Base-by-base conservation (phyloP, 1,140 invertebrate genomes). In the Aphelinus atriplicis region DNA sequence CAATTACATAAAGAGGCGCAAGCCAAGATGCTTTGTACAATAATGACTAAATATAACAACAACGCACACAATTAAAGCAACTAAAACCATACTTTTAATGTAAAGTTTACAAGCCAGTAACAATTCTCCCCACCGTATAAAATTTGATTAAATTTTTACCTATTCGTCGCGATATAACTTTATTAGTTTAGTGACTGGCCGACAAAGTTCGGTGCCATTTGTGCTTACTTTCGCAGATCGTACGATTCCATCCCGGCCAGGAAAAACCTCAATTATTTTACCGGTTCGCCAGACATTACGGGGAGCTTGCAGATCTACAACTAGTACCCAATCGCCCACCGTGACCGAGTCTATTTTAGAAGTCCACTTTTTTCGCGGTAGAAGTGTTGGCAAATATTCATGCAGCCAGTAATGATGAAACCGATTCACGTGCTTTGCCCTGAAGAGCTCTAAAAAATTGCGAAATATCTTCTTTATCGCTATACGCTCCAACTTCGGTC, bases 271-370 rank as follows among this genome's bases (percentile, higher is more conserved):
- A 7, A n/a, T 50, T 48, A 64, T 26, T 48, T 48, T 6, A 2
- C 62, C 62, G 3, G 10, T 64, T 64, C n/a, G 47, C 62, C 62
- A 64, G 3, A 7, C 47, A 50, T 64, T 64, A 48, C 62, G 62
- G 2, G 62, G 62, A 48, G 62, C 47, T 50, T 64, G 62, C 7
- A 48, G 2, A 50, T 64, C 62, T 2, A 48, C 47, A 2, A 64
- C 48, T 26, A 64, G 3, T 2, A 64, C 62, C 2, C 10, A 5
- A 64, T 64, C 47, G n/a, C n/a, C n/a, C 2, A 48, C 43, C 3
- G 10, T 48, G 10, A 64, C 3, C 10, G 3, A 2, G 4, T 48
- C 46, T 10, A 2, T 10, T 5, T 48, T 48, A 7, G 4, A 4
- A 5, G 3, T 3, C 62, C 62, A 64, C n/a, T 64, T 64, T 64